These are phyloP conservation scores for Pteronura brasiliensis DNA, from an alignment of 2,113 vertebrate genomes.

Conservation along the genomic window DNA sequence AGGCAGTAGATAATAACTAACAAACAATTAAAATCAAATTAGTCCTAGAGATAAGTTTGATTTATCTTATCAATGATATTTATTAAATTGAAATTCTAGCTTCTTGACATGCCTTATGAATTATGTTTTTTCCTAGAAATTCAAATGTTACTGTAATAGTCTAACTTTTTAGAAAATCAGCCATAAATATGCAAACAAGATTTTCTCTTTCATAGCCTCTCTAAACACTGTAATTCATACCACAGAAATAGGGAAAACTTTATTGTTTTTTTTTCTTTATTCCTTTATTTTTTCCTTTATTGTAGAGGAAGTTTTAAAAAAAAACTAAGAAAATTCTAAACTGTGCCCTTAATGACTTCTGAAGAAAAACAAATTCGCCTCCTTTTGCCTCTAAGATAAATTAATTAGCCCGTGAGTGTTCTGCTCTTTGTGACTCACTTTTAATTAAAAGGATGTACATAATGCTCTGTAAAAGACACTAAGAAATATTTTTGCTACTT, in stretches of 20 bases:
- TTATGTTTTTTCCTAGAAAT: neutral
- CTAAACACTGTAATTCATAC: neutral
- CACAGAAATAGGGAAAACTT: neutral
- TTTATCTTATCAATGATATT: slow-evolving; percentile 1
- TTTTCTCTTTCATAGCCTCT: neutral
- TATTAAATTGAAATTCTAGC: slow-evolving; percentile 42
- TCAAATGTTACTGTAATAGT: neutral
- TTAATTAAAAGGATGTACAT: neutral
- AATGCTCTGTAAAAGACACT: neutral
- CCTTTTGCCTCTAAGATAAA: neutral
- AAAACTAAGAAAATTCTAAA: neutral
- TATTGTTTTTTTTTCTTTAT: neutral
- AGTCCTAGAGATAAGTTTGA: neutral
- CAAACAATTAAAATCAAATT: slow-evolving; percentile 38
- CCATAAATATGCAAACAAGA: neutral
- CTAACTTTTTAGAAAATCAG: neutral
- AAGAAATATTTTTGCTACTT: neutral
- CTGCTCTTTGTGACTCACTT: neutral
- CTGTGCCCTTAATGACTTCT: neutral
- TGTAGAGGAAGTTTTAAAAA: neutral
- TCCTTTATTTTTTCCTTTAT: neutral
- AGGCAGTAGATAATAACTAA: neutral
- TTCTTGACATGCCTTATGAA: slow-evolving; percentile 5
- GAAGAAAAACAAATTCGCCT: neutral
- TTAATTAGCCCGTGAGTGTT: neutral